These are phyloP conservation scores for Tetragonula carbonaria DNA, from an alignment of 2,888 invertebrate species.

Conservation along the genomic window DNA sequence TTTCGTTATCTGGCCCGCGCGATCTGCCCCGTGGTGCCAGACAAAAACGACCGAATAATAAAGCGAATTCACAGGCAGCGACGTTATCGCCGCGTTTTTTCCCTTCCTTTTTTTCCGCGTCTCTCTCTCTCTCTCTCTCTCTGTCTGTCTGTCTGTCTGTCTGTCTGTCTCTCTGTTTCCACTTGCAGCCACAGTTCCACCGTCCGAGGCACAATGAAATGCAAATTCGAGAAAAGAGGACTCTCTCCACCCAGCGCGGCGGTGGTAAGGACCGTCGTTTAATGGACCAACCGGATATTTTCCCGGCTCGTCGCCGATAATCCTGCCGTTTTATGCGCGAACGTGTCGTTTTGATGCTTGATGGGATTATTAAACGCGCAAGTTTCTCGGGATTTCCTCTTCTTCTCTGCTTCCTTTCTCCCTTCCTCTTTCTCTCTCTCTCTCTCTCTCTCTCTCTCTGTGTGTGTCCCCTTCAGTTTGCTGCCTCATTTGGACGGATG, in stretches of 20 bases:
- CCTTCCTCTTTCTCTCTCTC: no score
- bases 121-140: neutral
- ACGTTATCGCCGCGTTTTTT: slow-evolving; percentile 44
- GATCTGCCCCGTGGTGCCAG: slow-evolving; percentile 20
- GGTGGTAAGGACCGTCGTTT: slow-evolving; percentile 22
- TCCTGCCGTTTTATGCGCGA: slow-evolving; percentile 41
- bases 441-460: no score
- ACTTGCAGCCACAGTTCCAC: no score
- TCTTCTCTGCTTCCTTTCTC: no score
- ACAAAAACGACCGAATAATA: slow-evolving; percentile 46
- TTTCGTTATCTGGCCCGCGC: slow-evolving; percentile 26
- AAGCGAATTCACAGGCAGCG: slow-evolving; percentile 56
- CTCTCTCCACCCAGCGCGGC: neutral
- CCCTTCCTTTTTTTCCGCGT: neutral
- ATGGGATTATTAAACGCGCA: slow-evolving; percentile 37
- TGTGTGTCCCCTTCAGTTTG: neutral
- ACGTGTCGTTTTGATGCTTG: slow-evolving; percentile 41
- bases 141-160: neutral
- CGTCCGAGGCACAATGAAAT: slow-evolving; percentile 16
- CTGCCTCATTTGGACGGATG: slow-evolving; percentile 33
- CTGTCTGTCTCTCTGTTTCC: neutral
- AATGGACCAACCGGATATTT: slow-evolving; percentile 42
- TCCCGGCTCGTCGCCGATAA: slow-evolving; percentile 35
- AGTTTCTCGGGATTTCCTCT: slow-evolving; percentile 20
- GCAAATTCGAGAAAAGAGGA: slow-evolving; percentile 33